Evolutionary conservation across 2,797 vertebrate species (phyloP).

Genomic region (Halcyon chelicuti): DNA sequence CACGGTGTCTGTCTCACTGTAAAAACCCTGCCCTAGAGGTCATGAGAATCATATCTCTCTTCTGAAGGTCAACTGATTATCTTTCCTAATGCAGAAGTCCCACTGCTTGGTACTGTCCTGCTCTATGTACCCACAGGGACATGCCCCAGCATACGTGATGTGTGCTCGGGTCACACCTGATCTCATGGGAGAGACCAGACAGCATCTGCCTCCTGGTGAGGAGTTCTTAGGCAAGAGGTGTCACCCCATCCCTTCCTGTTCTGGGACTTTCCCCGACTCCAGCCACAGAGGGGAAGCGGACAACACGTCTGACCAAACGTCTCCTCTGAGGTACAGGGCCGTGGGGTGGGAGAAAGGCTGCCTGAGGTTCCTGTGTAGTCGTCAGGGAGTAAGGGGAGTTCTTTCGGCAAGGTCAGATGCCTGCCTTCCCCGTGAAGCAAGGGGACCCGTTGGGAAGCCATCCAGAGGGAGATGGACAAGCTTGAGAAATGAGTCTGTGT

Average conservation of each 20-base stretch:
- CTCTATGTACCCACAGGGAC: fast-evolving
- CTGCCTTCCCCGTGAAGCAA: fast-evolving
- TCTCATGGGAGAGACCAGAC: background rate
- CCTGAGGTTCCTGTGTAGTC: background rate
- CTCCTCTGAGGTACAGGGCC: fast-evolving
- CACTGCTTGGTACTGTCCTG: background rate
- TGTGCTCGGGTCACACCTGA: fast-evolving
- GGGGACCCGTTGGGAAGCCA: background rate
- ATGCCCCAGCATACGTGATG: fast-evolving
- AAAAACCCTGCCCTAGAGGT: fast-evolving
- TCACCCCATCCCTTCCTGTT: background rate
- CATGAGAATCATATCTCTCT: fast-evolving
- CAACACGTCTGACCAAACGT: background rate
- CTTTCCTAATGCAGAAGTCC: background rate
- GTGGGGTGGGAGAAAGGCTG: background rate
- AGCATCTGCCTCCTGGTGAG: background rate
- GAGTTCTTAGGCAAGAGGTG: background rate
- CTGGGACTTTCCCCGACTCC: background rate
- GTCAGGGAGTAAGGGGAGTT: fast-evolving
- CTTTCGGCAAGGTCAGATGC: background rate
- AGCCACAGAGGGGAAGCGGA: background rate
- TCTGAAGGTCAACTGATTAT: background rate
- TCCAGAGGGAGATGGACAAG: no score
- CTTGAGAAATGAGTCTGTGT: no score
- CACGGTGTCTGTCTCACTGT: background rate